Percentiles rank a stretch among this genome's conserved stretches.
Evolutionary conservation across 2,113 vertebrate species (phyloP).

Genomic region (Laterallus jamaicensis): DNA sequence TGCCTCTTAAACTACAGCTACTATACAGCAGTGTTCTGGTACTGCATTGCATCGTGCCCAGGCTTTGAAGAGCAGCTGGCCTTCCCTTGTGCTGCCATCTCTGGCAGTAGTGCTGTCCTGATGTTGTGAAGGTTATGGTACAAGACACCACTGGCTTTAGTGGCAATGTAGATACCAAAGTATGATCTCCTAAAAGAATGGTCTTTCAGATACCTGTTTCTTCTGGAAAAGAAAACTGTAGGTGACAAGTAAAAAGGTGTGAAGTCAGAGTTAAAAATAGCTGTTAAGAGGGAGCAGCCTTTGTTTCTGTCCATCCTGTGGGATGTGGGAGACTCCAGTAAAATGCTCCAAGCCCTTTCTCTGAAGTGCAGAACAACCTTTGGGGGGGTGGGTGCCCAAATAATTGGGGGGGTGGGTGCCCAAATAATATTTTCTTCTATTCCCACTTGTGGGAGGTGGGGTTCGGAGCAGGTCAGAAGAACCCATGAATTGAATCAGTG

Average conservation of each 20-base stretch:
- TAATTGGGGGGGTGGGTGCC: no score
- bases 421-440: no score
- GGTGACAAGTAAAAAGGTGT: not conserved
- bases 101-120: not conserved
- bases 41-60: rapidly evolving
- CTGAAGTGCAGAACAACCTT: not conserved
- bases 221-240: not conserved
- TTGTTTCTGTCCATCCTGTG: not conserved
- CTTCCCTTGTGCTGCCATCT: not conserved
- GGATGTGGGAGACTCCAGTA: not conserved
- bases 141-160: not conserved
- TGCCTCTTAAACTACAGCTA: not conserved
- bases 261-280: not conserved
- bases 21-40: not conserved
- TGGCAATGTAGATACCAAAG: not conserved
- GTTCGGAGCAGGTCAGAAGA: no score
- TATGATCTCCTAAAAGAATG: not conserved
- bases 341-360: not conserved
- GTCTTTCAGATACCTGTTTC: not conserved
- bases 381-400: no score
- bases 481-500: no score
- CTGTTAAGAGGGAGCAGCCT: not conserved
- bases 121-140: not conserved
- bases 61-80: not conserved
- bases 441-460: no score